Evolutionary conservation across 1,140 invertebrate species (phyloP), one percentile per base, ranked within the genome.

Genomic region (Drosophila quadrilineata): DNA sequence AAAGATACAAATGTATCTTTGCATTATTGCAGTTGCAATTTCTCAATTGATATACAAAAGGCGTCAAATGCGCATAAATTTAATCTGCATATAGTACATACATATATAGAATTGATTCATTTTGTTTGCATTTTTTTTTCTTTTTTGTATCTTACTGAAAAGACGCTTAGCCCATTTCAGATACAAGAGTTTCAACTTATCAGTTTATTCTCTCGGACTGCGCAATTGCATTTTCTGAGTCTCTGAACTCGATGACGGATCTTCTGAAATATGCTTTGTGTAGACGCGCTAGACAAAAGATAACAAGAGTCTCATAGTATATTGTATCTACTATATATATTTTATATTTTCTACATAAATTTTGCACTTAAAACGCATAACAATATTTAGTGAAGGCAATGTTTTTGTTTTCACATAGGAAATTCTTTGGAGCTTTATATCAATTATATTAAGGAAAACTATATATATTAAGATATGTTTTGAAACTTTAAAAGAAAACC

Each of bases 31-130:
- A 40, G 36, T n/a, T 69, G 49, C 40, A 60, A 70, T 58, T 73
- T 45, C 35, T 31, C 60, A 66, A 59, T 75, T 75, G 56, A 63
- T 59, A 71, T 40, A 74, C 75, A 67, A 71, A 70, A 41, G 35
- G 40, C 49, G 53, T 46, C 57, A 71, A 67, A 75, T 71, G 59
- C 53, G 36, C 66, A 66, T 71, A 63, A 59, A 71, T 59, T 80
- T 5, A 67, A 33, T 38, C 31, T 63, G 72, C 46, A 46, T 33
- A 41, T 45, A 49, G 36, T 43, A 16, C 49, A 53, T 35, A n/a
- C n/a, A n/a, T n/a, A n/a, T 36, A 62, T 35, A 35, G 35, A 45
- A 12, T 62, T 46, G 48, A 3, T 14, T 9, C 43, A 29, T 19
- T 19, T 36, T 24, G 10, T 12, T 16, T 45, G 10, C 21, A 6